phyloP scores from a whole-genome alignment of 2,113 vertebrate genomes.

The Alethe diademata region DNA sequence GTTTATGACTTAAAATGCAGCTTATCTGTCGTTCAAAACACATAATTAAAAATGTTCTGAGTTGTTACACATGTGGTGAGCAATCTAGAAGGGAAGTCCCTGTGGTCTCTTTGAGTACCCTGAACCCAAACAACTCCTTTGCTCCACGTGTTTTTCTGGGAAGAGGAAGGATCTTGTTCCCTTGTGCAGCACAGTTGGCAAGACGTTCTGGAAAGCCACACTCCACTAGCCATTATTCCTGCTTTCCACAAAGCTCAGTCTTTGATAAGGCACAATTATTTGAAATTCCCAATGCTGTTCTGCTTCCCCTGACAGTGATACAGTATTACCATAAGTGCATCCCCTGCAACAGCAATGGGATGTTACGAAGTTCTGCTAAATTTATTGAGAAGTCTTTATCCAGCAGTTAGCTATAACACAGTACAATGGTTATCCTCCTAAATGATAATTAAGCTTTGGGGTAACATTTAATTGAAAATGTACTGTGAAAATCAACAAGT shows the following conservation, averaged over 20 bases:
- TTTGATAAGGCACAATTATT: background rate
- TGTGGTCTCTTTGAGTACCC: background rate
- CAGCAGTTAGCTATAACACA: slow-evolving; percentile 10
- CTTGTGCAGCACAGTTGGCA: background rate
- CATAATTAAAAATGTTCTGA: background rate
- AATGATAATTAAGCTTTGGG: slow-evolving; percentile 53
- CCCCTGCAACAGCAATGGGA: background rate
- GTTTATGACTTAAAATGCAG: background rate
- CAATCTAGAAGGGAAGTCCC: background rate
- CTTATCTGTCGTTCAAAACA: background rate
- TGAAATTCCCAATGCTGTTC: background rate
- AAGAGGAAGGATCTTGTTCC: background rate
- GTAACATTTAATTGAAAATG: slow-evolving; percentile 61
- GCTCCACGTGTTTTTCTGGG: background rate
- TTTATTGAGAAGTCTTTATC: slow-evolving; percentile 20
- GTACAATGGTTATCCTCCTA: slow-evolving; percentile 43
- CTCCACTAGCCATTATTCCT: slow-evolving; percentile 16
- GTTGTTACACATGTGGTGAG: background rate
- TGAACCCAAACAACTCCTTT: background rate
- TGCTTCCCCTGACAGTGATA: background rate
- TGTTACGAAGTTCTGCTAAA: background rate
- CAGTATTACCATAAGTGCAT: background rate
- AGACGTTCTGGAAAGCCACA: background rate
- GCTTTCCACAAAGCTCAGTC: background rate
- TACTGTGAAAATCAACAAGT: slow-evolving; percentile 49